These are phyloP conservation scores for Sinocyclocheilus anshuiensis DNA, from an alignment of 2,113 vertebrate species.

Conservation along the genomic window DNA sequence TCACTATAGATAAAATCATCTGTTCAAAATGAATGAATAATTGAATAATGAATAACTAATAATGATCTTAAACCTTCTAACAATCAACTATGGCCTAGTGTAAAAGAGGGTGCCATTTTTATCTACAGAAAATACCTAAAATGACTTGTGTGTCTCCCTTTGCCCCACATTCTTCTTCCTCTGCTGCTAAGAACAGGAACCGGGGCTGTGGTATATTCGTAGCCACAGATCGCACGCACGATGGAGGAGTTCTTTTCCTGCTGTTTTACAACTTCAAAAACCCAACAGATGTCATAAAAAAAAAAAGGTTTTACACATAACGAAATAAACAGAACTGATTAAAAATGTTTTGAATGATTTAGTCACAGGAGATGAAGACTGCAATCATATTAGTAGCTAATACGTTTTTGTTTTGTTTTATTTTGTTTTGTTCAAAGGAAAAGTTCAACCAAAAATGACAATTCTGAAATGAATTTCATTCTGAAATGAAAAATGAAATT, in stretches of 20 bases:
- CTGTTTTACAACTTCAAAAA: not conserved
- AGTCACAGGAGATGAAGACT: not conserved
- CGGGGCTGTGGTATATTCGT: not conserved
- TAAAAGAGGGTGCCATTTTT: not conserved
- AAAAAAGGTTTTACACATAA: no score
- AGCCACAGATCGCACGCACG: not conserved
- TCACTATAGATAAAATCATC: not conserved
- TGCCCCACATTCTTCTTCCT: not conserved
- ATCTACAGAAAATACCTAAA: not conserved
- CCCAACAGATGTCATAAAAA: not conserved
- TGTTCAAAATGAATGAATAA: not conserved
- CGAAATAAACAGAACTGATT: no score
- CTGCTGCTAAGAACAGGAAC: slow-evolving; percentile 16
- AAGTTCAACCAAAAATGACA: no score
- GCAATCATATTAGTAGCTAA: not conserved
- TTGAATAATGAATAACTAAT: not conserved
- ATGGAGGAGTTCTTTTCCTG: not conserved
- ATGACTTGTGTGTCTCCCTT: not conserved
- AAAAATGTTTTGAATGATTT: no score
- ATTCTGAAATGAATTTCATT: no score
- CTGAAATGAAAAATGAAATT: no score
- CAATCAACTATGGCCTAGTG: not conserved
- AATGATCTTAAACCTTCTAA: not conserved
- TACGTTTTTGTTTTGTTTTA: not conserved
- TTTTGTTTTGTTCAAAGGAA: not conserved